Conservation (phyloP, 2,113 vertebrate species). For the Elanoides forficatus region DNA sequence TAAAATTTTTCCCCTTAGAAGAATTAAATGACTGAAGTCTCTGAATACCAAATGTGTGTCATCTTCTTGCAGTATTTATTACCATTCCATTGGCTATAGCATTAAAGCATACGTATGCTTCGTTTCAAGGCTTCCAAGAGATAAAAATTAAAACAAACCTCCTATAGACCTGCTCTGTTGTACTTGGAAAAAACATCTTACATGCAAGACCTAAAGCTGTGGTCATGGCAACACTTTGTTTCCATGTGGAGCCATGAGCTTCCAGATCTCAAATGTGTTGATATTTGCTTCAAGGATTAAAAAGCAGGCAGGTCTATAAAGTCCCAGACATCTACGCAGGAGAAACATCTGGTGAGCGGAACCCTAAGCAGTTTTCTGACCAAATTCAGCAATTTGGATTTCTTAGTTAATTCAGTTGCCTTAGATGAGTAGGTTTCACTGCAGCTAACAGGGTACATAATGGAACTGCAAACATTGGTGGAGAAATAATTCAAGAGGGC, state of each 20-base stretch:
- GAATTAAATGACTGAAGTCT: slow-evolving; percentile 1
- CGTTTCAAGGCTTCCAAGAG: background rate
- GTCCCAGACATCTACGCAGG: slow-evolving; percentile 51
- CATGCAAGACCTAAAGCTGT: slow-evolving; percentile 27
- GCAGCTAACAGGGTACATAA: slow-evolving; percentile 13
- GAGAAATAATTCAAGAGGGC: slow-evolving; percentile 27
- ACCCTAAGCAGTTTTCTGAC: slow-evolving; percentile 23
- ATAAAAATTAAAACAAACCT: slow-evolving; percentile 22
- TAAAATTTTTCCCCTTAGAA: background rate
- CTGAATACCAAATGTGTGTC: slow-evolving; percentile 7
- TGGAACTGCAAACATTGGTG: background rate
- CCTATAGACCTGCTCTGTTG: background rate
- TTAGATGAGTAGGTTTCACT: slow-evolving; percentile 37
- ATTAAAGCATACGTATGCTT: background rate
- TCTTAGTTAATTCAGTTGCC: slow-evolving; percentile 54
- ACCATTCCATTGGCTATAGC: background rate
- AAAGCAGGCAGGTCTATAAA: slow-evolving; percentile 55
- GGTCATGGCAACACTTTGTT: slow-evolving; percentile 62
- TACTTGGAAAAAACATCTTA: background rate
- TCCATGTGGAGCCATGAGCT: background rate
- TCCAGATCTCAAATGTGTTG: slow-evolving; percentile 68
- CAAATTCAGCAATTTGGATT: slow-evolving; percentile 53
- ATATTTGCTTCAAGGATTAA: slow-evolving; percentile 76
- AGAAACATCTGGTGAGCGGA: slow-evolving; percentile 67
- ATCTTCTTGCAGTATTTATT: slow-evolving; percentile 16